Evolutionary conservation across 92 coral and sea anemone genomes (phyloP).

Genomic region (Umimayanthus chanpuru): DNA sequence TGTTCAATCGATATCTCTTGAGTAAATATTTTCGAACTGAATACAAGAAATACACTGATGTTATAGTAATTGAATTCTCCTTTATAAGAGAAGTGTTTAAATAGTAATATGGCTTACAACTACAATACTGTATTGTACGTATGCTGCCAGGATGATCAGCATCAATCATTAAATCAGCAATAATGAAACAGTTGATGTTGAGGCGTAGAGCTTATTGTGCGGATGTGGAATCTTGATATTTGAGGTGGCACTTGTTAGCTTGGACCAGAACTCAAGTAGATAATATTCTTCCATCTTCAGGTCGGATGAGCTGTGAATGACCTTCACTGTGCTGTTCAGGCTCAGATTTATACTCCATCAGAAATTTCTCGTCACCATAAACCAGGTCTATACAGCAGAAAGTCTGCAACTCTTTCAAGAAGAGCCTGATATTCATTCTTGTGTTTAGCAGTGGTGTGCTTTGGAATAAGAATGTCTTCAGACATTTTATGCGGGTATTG

Average conservation of each 20-base stretch:
- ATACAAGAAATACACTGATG: neutral
- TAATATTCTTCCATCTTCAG: conserved; percentile 43
- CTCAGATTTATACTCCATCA: conserved; percentile 34
- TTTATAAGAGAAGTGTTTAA: too few relatives aligned
- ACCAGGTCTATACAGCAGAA: conserved; percentile 45
- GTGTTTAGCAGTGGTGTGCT: conserved; percentile 4
- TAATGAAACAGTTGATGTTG: too few relatives aligned
- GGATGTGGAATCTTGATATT: too few relatives aligned
- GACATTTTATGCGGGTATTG: neutral
- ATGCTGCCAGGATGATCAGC: too few relatives aligned
- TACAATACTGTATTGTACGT: too few relatives aligned
- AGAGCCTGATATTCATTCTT: neutral
- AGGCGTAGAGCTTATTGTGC: too few relatives aligned
- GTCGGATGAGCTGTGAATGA: neutral
- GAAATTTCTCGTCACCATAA: conserved; percentile 41
- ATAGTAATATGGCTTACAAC: too few relatives aligned
- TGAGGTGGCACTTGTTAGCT: neutral
- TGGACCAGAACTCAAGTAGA: conserved; percentile 37
- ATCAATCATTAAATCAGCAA: too few relatives aligned
- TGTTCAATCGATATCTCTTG: neutral
- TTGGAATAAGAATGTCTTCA: conserved; percentile 12
- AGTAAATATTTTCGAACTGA: neutral
- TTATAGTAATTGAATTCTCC: neutral
- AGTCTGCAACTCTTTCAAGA: conserved; percentile 43
- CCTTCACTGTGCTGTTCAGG: conserved; percentile 19